Evolutionary conservation across 2,113 vertebrate genomes (phyloP), one percentile per base, ranked within the genome.

Genomic region (Pelecanoides urinatrix): DNA sequence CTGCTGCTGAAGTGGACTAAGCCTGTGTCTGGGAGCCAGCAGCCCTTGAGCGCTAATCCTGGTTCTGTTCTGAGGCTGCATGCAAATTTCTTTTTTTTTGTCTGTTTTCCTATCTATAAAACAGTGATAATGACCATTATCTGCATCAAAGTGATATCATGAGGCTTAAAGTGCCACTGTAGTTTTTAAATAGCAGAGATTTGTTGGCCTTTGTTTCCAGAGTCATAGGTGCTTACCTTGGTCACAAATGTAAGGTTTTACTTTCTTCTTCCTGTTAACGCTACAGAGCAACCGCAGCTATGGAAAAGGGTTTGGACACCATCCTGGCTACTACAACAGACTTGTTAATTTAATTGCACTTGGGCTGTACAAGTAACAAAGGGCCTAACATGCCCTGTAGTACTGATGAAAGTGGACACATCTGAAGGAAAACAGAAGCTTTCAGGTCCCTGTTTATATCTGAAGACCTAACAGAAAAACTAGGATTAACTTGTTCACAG

Each of bases 341-440:
- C 73, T 80, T 84, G 61, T 73, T 90, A 93, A 88, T 36, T 91
- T 94, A 91, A 89, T 84, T 84, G 83, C 75, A 42, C 0, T 42
- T 29, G 36, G 65, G 30, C 91, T 78, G 89, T 68, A 47, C 47
- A 61, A 86, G 70, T 91, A 77, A 92, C 84, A 87, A 96, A 92
- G 68, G 86, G 56, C 83, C 79, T 94, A 80, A 71, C 26, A 2
- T 94, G 73, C 80, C 61, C 47, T 71, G 52, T 73, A 74, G 68
- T 71, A 36, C 61, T 89, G 78, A 89, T 82, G 91, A 82, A 90
- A 92, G 82, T 65, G 56, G 81, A 65, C 76, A 38, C 36, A 38
- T 91, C 7, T 91, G 91, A 91, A 85, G 68, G 78, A 96, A 95
- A 91, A 8, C 90, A 88, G 79, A 70, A 91, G 58, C 80, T 95